phyloP scores from a whole-genome alignment of 2,113 vertebrate genomes.

The Diadophis punctatus region DNA sequence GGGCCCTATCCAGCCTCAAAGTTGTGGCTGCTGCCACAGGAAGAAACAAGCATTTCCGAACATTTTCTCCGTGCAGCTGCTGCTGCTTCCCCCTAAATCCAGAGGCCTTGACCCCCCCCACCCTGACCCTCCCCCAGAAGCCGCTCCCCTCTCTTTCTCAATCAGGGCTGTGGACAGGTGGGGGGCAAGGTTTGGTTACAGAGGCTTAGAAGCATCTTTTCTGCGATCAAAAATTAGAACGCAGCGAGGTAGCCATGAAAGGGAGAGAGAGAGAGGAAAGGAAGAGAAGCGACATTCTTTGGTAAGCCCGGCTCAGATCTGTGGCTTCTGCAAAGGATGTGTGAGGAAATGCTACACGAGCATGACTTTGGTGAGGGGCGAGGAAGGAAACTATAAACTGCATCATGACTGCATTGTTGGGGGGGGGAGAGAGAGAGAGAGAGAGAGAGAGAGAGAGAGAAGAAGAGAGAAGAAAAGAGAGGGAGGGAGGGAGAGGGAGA shows the following conservation, averaged over 20 bases:
- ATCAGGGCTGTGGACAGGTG: neutral
- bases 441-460: too few relatives aligned
- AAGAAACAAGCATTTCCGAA: neutral
- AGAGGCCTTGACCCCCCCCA: neutral
- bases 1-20: neutral
- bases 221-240: neutral
- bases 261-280: neutral
- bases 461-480: fast-evolving
- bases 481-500: neutral
- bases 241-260: neutral
- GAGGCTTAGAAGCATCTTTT: neutral
- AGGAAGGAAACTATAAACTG: neutral
- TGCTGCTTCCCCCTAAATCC: neutral
- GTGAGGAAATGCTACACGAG: neutral
- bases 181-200: neutral
- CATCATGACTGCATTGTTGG: neutral
- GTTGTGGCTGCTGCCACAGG: neutral
- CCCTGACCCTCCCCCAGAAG: neutral
- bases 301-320: neutral
- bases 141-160: neutral
- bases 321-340: neutral
- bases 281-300: neutral
- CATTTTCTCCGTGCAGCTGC: neutral
- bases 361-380: neutral
- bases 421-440: neutral